A percentile compares a stretch with the other conserved stretches of the same genome.
phyloP scores from a whole-genome alignment of 2,888 invertebrate species.

The Gisinianus flammeolus region DNA sequence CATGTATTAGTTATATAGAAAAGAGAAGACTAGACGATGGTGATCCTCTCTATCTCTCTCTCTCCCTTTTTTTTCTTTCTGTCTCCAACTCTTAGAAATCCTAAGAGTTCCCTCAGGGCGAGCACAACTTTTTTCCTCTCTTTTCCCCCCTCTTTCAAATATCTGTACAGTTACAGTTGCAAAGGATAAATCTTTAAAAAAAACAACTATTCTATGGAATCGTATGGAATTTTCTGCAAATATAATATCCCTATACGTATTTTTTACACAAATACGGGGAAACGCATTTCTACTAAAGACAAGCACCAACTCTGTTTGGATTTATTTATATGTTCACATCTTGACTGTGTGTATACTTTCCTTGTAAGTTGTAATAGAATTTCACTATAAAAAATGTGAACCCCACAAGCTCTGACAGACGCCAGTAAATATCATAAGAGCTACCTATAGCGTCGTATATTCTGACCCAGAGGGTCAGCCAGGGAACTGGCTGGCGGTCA shows the following conservation, averaged over 20 bases:
- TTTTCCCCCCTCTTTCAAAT: neutral
- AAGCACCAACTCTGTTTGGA: neutral
- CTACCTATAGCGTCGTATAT: no score
- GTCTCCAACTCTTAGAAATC: neutral
- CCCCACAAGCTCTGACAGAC: no score
- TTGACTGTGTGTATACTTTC: neutral
- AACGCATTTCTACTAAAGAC: neutral
- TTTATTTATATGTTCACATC: neutral
- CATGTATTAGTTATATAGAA: neutral
- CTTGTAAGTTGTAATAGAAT: no score
- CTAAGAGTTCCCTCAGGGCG: neutral
- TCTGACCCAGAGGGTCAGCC: no score
- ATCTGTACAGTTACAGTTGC: neutral
- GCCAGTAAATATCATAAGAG: no score
- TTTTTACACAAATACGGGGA: neutral
- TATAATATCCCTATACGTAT: neutral
- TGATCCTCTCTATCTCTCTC: neutral
- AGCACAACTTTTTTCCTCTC: no score
- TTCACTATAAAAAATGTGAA: no score
- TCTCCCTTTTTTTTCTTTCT: neutral
- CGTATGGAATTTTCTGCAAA: neutral
- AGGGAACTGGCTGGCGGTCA: no score
- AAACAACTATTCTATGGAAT: neutral
- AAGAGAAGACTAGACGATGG: neutral
- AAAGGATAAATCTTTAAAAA: neutral